Percentiles rank a stretch among this genome's conserved stretches.
Evolutionary conservation across 2,113 vertebrate species (phyloP).

Genomic region (Sturnira hondurensis): DNA sequence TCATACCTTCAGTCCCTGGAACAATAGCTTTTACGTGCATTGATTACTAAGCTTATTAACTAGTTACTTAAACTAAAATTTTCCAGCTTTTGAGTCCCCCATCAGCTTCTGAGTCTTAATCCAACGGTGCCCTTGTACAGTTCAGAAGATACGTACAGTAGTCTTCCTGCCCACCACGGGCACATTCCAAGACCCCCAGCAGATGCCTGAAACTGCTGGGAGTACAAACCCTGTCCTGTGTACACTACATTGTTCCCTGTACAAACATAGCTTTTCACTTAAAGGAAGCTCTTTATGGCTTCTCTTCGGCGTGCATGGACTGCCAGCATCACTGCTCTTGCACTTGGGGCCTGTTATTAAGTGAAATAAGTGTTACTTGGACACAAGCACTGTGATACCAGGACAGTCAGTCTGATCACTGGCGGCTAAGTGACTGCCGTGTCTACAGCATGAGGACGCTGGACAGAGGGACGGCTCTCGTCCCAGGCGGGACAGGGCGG

Average conservation of each 20-base stretch:
- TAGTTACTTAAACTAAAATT: too few species aligned
- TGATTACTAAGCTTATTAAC: too few species aligned
- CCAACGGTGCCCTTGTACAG: rapidly evolving
- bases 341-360: not conserved
- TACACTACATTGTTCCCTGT: too few species aligned
- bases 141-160: not conserved
- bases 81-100: too few species aligned
- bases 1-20: too few species aligned
- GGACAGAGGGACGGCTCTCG: too few species aligned
- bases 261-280: too few species aligned
- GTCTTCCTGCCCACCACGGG: not conserved
- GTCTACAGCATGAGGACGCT: not conserved
- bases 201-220: not conserved
- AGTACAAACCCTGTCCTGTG: not conserved
- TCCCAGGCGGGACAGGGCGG: not conserved
- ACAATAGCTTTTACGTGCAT: too few species aligned
- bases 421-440: not conserved
- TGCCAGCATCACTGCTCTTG: not conserved
- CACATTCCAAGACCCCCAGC: not conserved
- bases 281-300: too few species aligned
- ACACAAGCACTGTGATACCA: not conserved
- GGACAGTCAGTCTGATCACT: not conserved
- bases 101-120: not conserved
- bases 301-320: too few species aligned
- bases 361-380: not conserved